Conservation (phyloP, 2,888 invertebrate species). For the Temnothorax unifasciatus region DNA sequence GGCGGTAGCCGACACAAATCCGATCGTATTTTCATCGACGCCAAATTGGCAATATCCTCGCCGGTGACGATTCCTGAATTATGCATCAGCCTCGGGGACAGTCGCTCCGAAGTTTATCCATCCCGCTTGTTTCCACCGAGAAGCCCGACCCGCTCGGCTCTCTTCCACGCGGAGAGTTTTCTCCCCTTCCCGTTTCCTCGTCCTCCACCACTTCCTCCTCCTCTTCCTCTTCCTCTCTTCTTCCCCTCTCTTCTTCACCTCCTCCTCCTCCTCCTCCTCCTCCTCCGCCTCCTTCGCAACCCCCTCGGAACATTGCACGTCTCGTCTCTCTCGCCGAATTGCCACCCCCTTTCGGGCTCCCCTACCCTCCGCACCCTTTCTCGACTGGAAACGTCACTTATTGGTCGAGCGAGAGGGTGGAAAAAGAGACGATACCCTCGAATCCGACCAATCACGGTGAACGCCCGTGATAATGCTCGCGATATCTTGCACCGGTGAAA, state of each 20-base stretch:
- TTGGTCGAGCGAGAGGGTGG: slow-evolving; percentile 75
- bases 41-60: slow-evolving; percentile 87
- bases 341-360: slow-evolving; percentile 39
- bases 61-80: slow-evolving; percentile 86
- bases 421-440: slow-evolving; percentile 75
- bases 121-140: slow-evolving; percentile 82
- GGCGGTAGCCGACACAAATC: slow-evolving; percentile 82
- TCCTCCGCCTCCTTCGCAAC: slow-evolving; percentile 39
- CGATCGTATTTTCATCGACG: slow-evolving; percentile 86
- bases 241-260: slow-evolving; percentile 28
- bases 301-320: slow-evolving; percentile 49
- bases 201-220: slow-evolving; percentile 26
- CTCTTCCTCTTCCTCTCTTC: slow-evolving; percentile 21
- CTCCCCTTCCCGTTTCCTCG: slow-evolving; percentile 57
- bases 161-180: slow-evolving; percentile 72
- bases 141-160: slow-evolving; percentile 68
- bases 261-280: slow-evolving; percentile 25
- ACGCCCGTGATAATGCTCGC: slow-evolving; percentile 69
- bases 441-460: slow-evolving; percentile 76
- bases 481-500: slow-evolving; percentile 65
- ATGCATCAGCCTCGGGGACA: slow-evolving; percentile 86
- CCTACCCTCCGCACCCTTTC: slow-evolving; percentile 66
- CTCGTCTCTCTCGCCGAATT: slow-evolving; percentile 56
- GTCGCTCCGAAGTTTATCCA: slow-evolving; percentile 86
- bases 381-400: slow-evolving; percentile 80